phyloP scores from a whole-genome alignment of 1,140 invertebrate species.

The Mamestra configurata region DNA sequence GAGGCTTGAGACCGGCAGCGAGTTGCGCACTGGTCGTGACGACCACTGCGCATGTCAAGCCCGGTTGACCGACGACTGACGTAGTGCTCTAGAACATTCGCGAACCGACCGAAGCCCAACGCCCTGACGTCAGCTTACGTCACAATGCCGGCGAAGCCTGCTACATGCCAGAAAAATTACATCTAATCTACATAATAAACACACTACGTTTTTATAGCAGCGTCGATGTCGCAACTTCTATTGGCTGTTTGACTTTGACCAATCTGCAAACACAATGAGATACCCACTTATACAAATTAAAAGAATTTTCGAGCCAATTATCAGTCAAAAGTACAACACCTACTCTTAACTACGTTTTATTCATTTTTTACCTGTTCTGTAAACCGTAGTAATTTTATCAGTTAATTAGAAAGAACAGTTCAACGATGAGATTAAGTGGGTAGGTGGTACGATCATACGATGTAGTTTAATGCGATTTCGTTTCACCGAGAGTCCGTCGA shows the following conservation, averaged over 20 bases:
- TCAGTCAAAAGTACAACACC: not conserved
- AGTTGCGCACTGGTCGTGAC: slow-evolving; percentile 59
- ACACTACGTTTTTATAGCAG: slow-evolving; percentile 1
- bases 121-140: slow-evolving; percentile 65
- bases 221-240: slow-evolving; percentile 6
- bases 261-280: not conserved
- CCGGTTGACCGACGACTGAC: slow-evolving; percentile 51
- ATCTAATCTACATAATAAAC: slow-evolving; percentile 45
- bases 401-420: slow-evolving; percentile 1
- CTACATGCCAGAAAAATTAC: slow-evolving; percentile 14
- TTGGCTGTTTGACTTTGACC: slow-evolving; percentile 9
- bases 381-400: not conserved
- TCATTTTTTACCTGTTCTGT: not conserved
- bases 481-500: not conserved
- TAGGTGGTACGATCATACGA: not conserved
- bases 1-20: slow-evolving; percentile 17
- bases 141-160: slow-evolving; percentile 53
- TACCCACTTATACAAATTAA: not conserved
- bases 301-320: not conserved
- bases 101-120: slow-evolving; percentile 58
- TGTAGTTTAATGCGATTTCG: not conserved
- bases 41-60: slow-evolving; percentile 56
- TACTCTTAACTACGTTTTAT: not conserved
- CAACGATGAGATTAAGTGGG: slow-evolving; percentile 11
- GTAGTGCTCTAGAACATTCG: slow-evolving; percentile 63